These are phyloP conservation scores for Nomada fabriciana DNA, from an alignment of 2,888 invertebrate species.

Conservation along the genomic window DNA sequence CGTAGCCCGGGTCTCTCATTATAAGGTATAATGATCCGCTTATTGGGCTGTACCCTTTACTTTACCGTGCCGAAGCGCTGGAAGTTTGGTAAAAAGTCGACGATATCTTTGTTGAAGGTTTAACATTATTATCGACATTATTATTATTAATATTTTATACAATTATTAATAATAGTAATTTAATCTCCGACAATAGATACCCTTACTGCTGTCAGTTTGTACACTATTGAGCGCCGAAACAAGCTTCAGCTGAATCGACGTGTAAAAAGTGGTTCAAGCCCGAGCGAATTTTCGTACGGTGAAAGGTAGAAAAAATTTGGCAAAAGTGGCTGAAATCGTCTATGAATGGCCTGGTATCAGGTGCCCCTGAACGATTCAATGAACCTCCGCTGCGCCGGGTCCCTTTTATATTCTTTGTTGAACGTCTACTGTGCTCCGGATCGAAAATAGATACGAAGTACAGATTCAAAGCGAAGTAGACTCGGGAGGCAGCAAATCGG, in stretches of 20 bases:
- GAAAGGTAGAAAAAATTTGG: background rate
- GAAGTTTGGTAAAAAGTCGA: too few relatives aligned
- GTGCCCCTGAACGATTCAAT: constrained; percentile 6
- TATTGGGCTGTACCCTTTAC: too few relatives aligned
- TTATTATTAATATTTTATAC: too few relatives aligned
- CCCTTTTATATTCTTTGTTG: background rate
- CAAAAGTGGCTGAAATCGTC: background rate
- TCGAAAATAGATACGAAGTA: background rate
- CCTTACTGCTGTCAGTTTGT: too few relatives aligned
- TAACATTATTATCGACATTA: too few relatives aligned
- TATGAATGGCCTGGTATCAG: constrained; percentile 1
- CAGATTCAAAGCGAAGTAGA: background rate
- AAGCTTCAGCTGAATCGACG: background rate
- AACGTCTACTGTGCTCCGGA: background rate
- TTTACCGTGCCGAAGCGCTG: too few relatives aligned
- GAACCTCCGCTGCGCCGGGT: background rate
- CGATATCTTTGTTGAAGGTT: too few relatives aligned
- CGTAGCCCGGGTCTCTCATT: too few relatives aligned
- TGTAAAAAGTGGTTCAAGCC: background rate
- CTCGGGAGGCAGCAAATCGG: background rate
- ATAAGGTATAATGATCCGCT: too few relatives aligned
- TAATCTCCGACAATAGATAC: too few relatives aligned
- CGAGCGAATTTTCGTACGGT: background rate
- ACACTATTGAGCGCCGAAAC: background rate
- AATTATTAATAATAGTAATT: too few relatives aligned